Percentiles rank a stretch among this genome's conserved stretches.
Conservation (phyloP, 2,888 invertebrate species). For the Plemyria rubiginata region DNA sequence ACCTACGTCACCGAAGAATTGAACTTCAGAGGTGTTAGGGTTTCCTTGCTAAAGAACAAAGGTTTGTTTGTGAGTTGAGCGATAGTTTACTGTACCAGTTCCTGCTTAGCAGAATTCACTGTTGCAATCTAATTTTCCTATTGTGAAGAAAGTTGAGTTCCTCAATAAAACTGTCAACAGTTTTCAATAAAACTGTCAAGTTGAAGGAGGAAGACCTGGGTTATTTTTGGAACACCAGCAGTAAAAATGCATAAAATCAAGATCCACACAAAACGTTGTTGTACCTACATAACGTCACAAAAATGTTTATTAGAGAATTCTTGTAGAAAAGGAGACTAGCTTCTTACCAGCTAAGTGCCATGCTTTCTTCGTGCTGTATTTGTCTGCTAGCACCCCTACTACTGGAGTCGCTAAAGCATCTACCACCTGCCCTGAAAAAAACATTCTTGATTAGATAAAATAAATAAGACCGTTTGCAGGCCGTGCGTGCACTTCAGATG, state of each 20-base stretch:
- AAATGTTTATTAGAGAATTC: background rate
- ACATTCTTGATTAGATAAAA: background rate
- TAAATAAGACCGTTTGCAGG: no score
- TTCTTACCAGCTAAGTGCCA: conserved; percentile 93
- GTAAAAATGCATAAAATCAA: no score
- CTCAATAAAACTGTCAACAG: no score
- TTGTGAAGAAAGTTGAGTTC: no score
- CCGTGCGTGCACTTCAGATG: no score
- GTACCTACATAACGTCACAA: background rate
- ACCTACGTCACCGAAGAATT: background rate
- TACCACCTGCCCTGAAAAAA: conserved; percentile 88
- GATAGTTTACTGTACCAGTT: conserved; percentile 31
- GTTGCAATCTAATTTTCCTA: background rate
- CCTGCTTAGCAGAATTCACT: conserved; percentile 12
- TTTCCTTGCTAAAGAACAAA: conserved; percentile 29
- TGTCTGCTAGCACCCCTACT: conserved; percentile 93
- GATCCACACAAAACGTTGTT: no score
- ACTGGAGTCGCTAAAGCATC: conserved; percentile 95
- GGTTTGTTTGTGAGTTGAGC: conserved; percentile 34
- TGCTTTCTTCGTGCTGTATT: conserved; percentile 89
- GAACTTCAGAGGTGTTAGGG: background rate
- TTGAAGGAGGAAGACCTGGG: no score
- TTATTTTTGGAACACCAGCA: no score
- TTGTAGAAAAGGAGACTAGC: background rate
- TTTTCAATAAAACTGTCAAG: no score